Evolutionary conservation across 2,888 invertebrate species (phyloP).

Genomic region (Ochropacha duplaris): DNA sequence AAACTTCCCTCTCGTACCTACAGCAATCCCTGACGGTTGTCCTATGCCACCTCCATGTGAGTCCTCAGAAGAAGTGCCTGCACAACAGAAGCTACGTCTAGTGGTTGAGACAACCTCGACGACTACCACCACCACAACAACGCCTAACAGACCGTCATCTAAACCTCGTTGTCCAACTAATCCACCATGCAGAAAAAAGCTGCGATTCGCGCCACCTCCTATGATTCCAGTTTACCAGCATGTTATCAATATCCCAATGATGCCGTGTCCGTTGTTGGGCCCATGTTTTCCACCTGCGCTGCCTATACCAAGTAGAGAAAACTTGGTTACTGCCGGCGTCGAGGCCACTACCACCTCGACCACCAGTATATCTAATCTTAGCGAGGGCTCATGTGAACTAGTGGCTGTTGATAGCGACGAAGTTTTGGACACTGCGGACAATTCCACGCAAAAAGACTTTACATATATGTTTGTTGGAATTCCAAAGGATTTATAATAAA

Average conservation of each 20-base stretch:
- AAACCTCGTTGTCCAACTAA: neutral
- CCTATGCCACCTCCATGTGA: constrained; percentile 44
- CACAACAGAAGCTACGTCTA: neutral
- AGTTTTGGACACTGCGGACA: too few relatives aligned
- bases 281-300: neutral
- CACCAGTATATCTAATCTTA: too few relatives aligned
- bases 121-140: constrained; percentile 13
- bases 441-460: too few relatives aligned
- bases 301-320: too few relatives aligned
- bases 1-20: neutral
- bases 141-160: neutral
- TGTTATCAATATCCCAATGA: neutral
- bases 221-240: neutral
- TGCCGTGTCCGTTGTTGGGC: neutral
- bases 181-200: neutral
- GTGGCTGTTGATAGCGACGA: too few relatives aligned
- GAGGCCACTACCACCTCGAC: too few relatives aligned
- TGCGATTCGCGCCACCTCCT: neutral
- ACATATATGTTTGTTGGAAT: too few relatives aligned
- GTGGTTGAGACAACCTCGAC: constrained; percentile 3
- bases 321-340: too few relatives aligned
- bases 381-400: too few relatives aligned
- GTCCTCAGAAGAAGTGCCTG: constrained; percentile 24
- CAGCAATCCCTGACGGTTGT: constrained; percentile 29
- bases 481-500: too few relatives aligned